Conservation (phyloP, 2,797 vertebrate genomes). For the Gymnoscopelus braueri region DNA sequence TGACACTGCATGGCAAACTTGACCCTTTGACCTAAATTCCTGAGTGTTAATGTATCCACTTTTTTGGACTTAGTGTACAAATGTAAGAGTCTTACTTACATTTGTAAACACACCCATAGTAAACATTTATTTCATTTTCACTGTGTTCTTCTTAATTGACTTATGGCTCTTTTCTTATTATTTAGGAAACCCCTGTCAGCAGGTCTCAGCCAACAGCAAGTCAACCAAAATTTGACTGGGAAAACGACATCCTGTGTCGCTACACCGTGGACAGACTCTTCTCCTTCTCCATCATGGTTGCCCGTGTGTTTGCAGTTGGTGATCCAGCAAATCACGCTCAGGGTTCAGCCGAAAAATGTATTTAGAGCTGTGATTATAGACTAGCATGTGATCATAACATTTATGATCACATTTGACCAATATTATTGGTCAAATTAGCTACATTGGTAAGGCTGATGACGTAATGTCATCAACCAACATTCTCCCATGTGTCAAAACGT, state of each 20-base stretch:
- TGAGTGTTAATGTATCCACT: too few relatives aligned
- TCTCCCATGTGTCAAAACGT: background rate
- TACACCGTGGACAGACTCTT: constrained; percentile 76
- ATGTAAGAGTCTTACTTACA: too few relatives aligned
- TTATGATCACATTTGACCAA: constrained; percentile 52
- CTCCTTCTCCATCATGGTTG: constrained; percentile 81
- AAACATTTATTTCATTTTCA: too few relatives aligned
- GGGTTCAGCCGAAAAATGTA: constrained; percentile 26
- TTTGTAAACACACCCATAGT: too few relatives aligned
- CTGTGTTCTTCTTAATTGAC: too few relatives aligned
- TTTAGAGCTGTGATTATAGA: constrained; percentile 10
- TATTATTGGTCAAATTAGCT: constrained; percentile 62
- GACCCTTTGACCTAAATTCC: too few relatives aligned
- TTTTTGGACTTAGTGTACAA: too few relatives aligned
- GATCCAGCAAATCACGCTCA: constrained; percentile 59
- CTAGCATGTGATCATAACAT: background rate
- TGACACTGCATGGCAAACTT: too few relatives aligned
- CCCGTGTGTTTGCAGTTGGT: constrained; percentile 76
- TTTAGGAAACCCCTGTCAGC: constrained; percentile 7
- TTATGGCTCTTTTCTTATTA: background rate
- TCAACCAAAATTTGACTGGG: accelerated
- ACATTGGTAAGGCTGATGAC: constrained; percentile 5
- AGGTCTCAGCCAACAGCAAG: background rate
- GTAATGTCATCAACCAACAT: too few relatives aligned
- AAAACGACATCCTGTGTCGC: constrained; percentile 39